These are phyloP conservation scores for Chrysogorgia sp. DNA, from an alignment of 92 coral and sea anemone species.

Conservation along the genomic window DNA sequence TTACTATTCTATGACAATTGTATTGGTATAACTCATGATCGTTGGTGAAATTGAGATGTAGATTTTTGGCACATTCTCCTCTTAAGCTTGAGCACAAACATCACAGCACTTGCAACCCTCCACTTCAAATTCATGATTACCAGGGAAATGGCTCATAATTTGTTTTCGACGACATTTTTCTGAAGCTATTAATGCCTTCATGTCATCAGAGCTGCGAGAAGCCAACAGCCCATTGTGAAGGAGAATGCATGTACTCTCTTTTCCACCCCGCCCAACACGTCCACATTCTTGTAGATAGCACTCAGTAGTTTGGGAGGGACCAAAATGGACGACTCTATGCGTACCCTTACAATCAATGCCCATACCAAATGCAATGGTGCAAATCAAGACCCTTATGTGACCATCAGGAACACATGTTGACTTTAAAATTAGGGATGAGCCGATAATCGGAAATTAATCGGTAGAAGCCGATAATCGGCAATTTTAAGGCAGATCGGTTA, in stretches of 20 bases:
- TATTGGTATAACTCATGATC: no score
- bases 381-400: constrained; percentile 49
- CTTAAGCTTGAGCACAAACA: no score
- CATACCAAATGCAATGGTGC: constrained; percentile 65
- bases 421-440: no score
- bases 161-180: no score
- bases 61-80: no score
- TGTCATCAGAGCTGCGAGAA: constrained; percentile 3
- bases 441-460: no score
- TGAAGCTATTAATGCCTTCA: not conserved
- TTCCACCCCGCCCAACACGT: constrained; percentile 1
- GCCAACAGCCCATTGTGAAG: constrained; percentile 10
- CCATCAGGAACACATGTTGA: constrained; percentile 39
- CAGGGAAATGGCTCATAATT: not conserved
- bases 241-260: not conserved
- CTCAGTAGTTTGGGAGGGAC: constrained; percentile 16
- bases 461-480: no score
- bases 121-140: no score
- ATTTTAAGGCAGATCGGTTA: no score
- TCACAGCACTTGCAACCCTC: no score
- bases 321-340: constrained; percentile 44
- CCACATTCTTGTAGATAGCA: not conserved
- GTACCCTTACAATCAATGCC: constrained; percentile 56
- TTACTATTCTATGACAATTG: no score
- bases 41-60: no score